Conservation (phyloP, 2,888 invertebrate species). For the Ichneumon xanthorius region DNA sequence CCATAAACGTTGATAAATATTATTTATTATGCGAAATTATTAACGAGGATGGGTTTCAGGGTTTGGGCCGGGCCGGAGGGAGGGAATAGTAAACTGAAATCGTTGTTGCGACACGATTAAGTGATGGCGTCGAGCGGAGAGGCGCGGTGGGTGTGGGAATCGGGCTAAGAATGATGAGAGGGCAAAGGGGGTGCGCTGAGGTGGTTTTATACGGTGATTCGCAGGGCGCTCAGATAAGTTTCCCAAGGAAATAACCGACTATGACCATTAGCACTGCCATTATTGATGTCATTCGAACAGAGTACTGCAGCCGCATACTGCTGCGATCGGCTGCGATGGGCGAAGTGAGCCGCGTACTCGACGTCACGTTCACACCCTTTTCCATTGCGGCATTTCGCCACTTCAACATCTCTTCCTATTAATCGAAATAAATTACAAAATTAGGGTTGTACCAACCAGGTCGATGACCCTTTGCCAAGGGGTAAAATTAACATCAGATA, state of each 20-base stretch:
- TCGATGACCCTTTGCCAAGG: too few relatives aligned
- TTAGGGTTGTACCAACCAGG: too few relatives aligned
- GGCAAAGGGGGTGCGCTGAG: constrained; percentile 75
- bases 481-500: too few relatives aligned
- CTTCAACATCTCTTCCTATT: constrained; percentile 82
- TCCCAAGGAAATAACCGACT: constrained; percentile 83
- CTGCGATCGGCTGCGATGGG: constrained; percentile 73
- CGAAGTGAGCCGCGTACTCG: constrained; percentile 76
- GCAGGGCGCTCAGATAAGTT: constrained; percentile 82
- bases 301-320: constrained; percentile 69
- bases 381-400: constrained; percentile 79
- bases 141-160: constrained; percentile 58
- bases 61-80: background rate
- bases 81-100: constrained; percentile 53
- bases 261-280: constrained; percentile 81
- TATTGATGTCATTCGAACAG: constrained; percentile 73
- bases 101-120: constrained; percentile 41
- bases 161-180: constrained; percentile 78
- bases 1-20: constrained; percentile 59
- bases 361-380: constrained; percentile 76
- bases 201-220: constrained; percentile 73
- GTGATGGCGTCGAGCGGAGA: constrained; percentile 53
- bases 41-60: constrained; percentile 27
- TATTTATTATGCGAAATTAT: constrained; percentile 64
- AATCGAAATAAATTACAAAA: background rate